Percentiles rank a stretch among this genome's conserved stretches.
Conservation (phyloP, 2,888 invertebrate genomes). For the Neoaliturus tenellus region DNA sequence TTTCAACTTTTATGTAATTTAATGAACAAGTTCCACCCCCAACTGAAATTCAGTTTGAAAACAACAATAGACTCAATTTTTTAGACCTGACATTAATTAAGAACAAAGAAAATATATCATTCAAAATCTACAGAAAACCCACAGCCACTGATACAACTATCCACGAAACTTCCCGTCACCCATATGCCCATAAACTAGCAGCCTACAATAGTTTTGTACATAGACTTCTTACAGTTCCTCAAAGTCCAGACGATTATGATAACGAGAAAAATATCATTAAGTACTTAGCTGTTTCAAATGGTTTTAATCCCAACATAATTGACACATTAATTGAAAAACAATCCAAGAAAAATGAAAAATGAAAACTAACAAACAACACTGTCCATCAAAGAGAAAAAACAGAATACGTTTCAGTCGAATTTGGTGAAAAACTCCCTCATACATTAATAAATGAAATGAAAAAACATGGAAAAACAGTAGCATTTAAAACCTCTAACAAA, state of each 20-base stretch:
- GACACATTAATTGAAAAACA: not conserved
- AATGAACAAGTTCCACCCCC: not conserved
- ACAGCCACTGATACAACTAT: not conserved
- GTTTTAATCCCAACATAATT: not conserved
- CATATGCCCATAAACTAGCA: not conserved
- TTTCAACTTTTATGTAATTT: not conserved
- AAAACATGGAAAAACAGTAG: no score
- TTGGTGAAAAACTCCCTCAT: no score
- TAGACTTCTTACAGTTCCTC: not conserved
- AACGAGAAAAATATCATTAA: not conserved
- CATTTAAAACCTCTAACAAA: no score
- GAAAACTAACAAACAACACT: no score
- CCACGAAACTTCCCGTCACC: not conserved
- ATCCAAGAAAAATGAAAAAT: not conserved
- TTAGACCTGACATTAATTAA: not conserved
- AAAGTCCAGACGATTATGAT: not conserved
- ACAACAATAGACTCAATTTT: not conserved
- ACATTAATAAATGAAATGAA: no score
- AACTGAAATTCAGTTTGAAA: not conserved
- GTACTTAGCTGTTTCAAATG: not conserved
- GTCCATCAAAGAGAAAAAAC: no score
- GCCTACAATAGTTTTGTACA: not conserved
- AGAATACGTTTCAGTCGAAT: no score
- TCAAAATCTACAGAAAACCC: not conserved
- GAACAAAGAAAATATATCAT: not conserved